phyloP scores from a whole-genome alignment of 35 echinoderm and acorn worm species.

The Stichopus chloronotus region DNA sequence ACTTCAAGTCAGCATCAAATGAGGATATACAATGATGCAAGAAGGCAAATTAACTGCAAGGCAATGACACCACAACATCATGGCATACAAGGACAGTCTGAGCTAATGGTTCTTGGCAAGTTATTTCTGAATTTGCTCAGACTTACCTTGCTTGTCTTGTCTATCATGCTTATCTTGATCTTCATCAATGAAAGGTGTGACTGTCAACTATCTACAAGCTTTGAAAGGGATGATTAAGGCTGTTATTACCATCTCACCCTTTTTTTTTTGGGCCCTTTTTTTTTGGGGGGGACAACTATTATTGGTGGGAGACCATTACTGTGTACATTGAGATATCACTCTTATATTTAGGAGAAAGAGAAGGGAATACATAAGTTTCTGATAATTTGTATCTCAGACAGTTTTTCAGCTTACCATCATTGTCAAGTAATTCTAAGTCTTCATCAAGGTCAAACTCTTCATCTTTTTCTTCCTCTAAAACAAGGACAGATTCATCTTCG shows the following conservation, averaged over 20 bases:
- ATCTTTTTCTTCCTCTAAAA: conserved; percentile 36
- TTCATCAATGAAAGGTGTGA: too few species aligned
- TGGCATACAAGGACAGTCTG: not conserved
- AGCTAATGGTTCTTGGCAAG: not conserved
- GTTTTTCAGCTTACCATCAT: conserved; percentile 1
- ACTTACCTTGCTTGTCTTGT: too few species aligned
- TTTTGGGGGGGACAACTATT: too few species aligned
- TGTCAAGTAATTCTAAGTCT: conserved; percentile 23
- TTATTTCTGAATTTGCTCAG: not conserved
- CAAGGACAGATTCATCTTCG: conserved; percentile 20
- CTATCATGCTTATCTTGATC: too few species aligned
- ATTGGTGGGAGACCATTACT: not conserved
- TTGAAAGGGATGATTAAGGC: not conserved
- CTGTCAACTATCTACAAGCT: too few species aligned
- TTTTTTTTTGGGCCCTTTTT: too few species aligned
- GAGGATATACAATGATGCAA: too few species aligned
- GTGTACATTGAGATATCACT: not conserved
- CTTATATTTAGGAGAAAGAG: not conserved
- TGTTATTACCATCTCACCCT: not conserved
- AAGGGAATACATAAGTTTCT: not conserved
- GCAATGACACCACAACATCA: too few species aligned
- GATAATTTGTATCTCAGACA: not conserved
- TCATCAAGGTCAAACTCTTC: conserved; percentile 27
- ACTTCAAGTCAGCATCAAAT: not conserved
- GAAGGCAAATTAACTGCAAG: too few species aligned